A percentile compares a stretch with the other conserved stretches of the same genome.
phyloP scores from a whole-genome alignment of 2,888 invertebrate genomes.

The Oegoconia quadripuncta region DNA sequence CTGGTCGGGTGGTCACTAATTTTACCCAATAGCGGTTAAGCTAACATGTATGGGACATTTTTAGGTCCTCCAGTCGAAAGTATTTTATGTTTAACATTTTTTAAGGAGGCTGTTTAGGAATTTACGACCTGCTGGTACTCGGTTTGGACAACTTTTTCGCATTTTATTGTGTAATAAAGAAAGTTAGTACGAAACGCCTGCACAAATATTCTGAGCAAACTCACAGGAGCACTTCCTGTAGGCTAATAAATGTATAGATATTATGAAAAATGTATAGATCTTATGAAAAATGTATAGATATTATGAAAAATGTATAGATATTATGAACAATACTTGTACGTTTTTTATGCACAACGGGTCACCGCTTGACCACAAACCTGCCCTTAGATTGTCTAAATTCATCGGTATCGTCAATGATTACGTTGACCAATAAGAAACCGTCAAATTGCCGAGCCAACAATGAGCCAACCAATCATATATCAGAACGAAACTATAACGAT shows the following conservation, averaged over 20 bases:
- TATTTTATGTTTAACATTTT: constrained; percentile 25
- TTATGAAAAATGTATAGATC: neutral
- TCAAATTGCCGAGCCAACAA: too few species aligned
- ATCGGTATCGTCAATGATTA: too few species aligned
- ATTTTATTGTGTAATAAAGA: neutral
- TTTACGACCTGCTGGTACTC: neutral
- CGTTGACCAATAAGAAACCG: too few species aligned
- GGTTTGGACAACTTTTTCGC: neutral
- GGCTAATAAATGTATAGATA: too few species aligned
- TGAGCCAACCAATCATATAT: too few species aligned
- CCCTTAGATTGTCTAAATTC: too few species aligned
- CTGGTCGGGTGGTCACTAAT: constrained; percentile 70
- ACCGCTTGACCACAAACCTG: too few species aligned
- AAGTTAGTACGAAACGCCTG: constrained; percentile 1
- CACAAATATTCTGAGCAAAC: constrained; percentile 9
- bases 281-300: neutral
- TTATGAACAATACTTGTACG: neutral
- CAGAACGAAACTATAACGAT: too few species aligned
- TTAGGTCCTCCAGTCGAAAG: constrained; percentile 40
- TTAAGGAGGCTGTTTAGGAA: constrained; percentile 8
- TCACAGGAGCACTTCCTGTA: neutral
- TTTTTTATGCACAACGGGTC: too few species aligned
- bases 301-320: neutral
- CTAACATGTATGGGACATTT: constrained; percentile 62
- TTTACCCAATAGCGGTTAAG: constrained; percentile 65